Percentiles rank a stretch among this genome's conserved stretches.
phyloP scores from a whole-genome alignment of 1,140 invertebrate genomes.

The Drosophila kikkawai region DNA sequence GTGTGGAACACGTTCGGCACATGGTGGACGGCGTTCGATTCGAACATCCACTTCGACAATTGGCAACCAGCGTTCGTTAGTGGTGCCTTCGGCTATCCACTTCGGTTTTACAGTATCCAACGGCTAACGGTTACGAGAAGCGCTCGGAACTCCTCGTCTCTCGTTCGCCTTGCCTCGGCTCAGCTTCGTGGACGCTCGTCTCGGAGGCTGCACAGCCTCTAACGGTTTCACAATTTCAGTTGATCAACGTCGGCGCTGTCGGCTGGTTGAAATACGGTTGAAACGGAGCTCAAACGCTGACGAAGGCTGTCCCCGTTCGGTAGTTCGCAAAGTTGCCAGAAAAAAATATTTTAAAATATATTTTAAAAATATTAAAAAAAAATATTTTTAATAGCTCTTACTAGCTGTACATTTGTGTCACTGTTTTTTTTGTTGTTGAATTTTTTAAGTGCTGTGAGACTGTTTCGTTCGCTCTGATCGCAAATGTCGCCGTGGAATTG shows the following conservation, averaged over 20 bases:
- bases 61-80: constrained; percentile 69
- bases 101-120: constrained; percentile 61
- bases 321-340: constrained; percentile 3
- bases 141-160: constrained; percentile 10
- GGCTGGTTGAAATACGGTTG: constrained; percentile 55
- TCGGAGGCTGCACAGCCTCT: constrained; percentile 37
- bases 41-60: constrained; percentile 83
- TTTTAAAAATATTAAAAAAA: not conserved
- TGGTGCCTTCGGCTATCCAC: constrained; percentile 16
- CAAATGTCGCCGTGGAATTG: constrained; percentile 42
- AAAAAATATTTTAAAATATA: not conserved
- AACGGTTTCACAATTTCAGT: constrained; percentile 57
- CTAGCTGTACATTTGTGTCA: constrained; percentile 2
- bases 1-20: constrained; percentile 69
- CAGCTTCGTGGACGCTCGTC: not conserved
- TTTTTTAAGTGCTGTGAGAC: constrained; percentile 36
- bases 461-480: constrained; percentile 38
- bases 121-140: constrained; percentile 42
- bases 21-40: constrained; percentile 73
- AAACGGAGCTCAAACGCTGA: constrained; percentile 3
- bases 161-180: constrained; percentile 1
- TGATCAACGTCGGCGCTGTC: constrained; percentile 72
- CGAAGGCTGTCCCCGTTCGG: not conserved
- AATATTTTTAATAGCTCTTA: not conserved
- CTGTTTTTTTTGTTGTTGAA: constrained; percentile 40